Evolutionary conservation across 2,797 vertebrate genomes (phyloP), one percentile per base, ranked within the genome.

Genomic region (Uromys caudimaculatus): DNA sequence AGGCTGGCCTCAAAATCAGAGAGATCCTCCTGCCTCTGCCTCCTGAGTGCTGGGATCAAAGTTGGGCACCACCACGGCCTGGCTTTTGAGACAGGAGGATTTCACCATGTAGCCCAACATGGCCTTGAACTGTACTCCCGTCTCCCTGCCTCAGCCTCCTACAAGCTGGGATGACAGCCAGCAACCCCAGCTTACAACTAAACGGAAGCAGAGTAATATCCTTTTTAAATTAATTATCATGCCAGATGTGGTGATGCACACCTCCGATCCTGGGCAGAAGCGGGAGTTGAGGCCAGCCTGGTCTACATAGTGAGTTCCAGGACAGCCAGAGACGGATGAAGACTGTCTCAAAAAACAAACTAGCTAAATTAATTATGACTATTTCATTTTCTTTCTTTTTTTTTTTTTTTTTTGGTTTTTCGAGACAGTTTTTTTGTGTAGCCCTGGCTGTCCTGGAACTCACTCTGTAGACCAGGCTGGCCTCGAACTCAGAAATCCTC

Each of bases 11-110:
- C 1, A 4, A 76, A 47, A 47, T 9, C 27, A 35, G 19, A 67
- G 4, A 64, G 60, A 16, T 60, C 87, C 38, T 12, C 86, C 54
- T 89, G n/a, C 38, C 69, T 75, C 69, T 58, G 69, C n/a, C 38
- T 75, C 27, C 38, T 4, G 27, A 56, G 16, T 44, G 67, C 52
- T 75, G 52, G n/a, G 52, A 75, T 35, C 14, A 71, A n/a, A 71
- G 47, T 47, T 4, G 0, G 23, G 23, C 11, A 6, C 32, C 19
- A 11, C 27, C 8, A 6, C 17, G 1, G 2, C 47, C 29, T 11
- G 29, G 77, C 11, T 64, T 64, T 35, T 62, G 27, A 84, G 10
- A 83, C 24, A 84, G 9, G 27, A 62, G 9, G 23, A 52, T 60
- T 29, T 58, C 50, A 75, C 38, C 41, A 58, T 10, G 24, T 47